These are phyloP conservation scores for Archips xylosteana DNA, from an alignment of 2,888 invertebrate genomes.

Conservation along the genomic window DNA sequence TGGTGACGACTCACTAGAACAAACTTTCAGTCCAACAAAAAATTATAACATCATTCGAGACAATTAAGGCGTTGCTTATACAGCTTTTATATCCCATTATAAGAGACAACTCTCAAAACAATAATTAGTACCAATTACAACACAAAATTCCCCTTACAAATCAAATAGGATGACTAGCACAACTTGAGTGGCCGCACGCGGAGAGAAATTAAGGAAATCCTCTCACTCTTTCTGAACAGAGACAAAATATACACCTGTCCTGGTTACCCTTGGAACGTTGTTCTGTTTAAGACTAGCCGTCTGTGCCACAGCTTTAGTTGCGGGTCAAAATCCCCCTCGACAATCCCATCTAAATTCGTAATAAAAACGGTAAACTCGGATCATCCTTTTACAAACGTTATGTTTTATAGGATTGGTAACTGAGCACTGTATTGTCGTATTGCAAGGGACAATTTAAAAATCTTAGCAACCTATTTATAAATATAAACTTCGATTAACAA, in stretches of 20 bases:
- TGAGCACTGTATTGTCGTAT: no score
- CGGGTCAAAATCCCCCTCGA: background rate
- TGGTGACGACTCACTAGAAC: background rate
- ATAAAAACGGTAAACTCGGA: background rate
- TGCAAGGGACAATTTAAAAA: background rate
- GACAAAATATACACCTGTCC: constrained; percentile 53
- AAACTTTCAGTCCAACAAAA: constrained; percentile 20
- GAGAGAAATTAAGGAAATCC: constrained; percentile 68
- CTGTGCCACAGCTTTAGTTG: constrained; percentile 15
- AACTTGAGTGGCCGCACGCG: constrained; percentile 79
- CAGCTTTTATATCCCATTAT: constrained; percentile 59
- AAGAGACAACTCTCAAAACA: constrained; percentile 72
- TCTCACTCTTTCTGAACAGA: constrained; percentile 58
- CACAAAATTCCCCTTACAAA: constrained; percentile 75
- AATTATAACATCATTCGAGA: constrained; percentile 49
- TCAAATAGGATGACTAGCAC: constrained; percentile 83
- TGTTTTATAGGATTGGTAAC: background rate
- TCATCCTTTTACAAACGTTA: background rate
- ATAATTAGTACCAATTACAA: constrained; percentile 82
- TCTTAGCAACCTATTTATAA: background rate
- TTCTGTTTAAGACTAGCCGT: constrained; percentile 34
- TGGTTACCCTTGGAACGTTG: constrained; percentile 49
- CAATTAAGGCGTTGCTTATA: constrained; percentile 49
- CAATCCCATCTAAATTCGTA: background rate
- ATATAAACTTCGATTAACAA: constrained; percentile 26